phyloP scores from a whole-genome alignment of 2,888 invertebrate genomes.

The Dorcus parallelipipedus region DNA sequence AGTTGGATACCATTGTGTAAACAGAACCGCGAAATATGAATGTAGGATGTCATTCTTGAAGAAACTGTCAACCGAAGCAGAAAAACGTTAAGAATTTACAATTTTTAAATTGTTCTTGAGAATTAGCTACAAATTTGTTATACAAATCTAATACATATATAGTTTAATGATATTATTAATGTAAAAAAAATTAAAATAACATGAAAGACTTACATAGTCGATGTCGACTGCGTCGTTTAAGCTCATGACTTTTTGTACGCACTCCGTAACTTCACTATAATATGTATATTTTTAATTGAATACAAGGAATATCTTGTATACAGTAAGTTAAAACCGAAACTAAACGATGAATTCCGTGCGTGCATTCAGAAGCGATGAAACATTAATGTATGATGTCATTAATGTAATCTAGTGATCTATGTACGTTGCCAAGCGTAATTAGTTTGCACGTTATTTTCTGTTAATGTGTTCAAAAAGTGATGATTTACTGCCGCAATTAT shows the following conservation, averaged over 20 bases:
- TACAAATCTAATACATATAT: neutral
- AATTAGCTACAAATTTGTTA: neutral
- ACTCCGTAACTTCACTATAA: too few species aligned
- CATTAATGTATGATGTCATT: slow-evolving; percentile 2
- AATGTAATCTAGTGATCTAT: slow-evolving; percentile 7
- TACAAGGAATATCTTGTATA: neutral
- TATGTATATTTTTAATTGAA: neutral
- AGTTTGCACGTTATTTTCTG: slow-evolving; percentile 5
- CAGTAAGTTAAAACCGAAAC: slow-evolving; percentile 4
- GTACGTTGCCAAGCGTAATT: slow-evolving; percentile 1
- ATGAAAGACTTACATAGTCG: neutral
- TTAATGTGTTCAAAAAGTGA: too few species aligned
- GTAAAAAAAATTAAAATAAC: too few species aligned
- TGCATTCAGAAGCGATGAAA: neutral
- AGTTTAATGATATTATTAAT: too few species aligned
- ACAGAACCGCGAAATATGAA: too few species aligned
- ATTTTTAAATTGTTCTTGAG: neutral
- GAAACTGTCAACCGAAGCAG: neutral
- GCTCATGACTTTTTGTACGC: too few species aligned
- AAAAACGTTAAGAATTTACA: neutral
- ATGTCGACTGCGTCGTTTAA: neutral
- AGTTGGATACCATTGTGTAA: too few species aligned
- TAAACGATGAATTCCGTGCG: neutral
- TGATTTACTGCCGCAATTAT: too few species aligned
- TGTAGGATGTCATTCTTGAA: too few species aligned